phyloP scores from a whole-genome alignment of 1,140 invertebrate genomes.

The Bombus waltoni region DNA sequence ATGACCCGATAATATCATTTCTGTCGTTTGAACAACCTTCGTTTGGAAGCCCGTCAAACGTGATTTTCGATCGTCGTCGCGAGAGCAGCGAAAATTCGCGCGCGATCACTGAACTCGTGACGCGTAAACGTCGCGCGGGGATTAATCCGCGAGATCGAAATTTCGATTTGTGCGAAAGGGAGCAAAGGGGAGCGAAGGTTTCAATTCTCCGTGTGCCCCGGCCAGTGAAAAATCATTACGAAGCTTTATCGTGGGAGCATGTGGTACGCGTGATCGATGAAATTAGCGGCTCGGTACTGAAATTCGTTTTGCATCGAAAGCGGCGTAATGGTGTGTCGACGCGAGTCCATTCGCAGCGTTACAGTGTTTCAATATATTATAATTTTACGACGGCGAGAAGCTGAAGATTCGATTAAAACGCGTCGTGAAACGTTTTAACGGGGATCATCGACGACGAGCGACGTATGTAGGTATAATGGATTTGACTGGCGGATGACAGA shows the following conservation, averaged over 20 bases:
- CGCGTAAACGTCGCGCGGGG: slow-evolving; percentile 14
- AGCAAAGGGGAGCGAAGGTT: not conserved
- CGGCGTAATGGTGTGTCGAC: not conserved
- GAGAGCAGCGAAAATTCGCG: not conserved
- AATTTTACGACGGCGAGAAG: not conserved
- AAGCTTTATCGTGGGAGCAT: not conserved
- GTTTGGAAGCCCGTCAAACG: not conserved
- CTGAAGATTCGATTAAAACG: not conserved
- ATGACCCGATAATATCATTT: not conserved
- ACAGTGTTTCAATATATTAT: slow-evolving; percentile 15
- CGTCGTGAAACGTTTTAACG: not conserved
- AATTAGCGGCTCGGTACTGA: slow-evolving; percentile 6
- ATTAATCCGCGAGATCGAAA: slow-evolving; percentile 25
- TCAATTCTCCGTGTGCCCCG: not conserved
- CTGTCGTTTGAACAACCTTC: not conserved
- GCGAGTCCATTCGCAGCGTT: not conserved
- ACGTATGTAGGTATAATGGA: too few relatives aligned
- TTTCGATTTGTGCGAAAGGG: not conserved
- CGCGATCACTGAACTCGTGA: not conserved
- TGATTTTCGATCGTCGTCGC: not conserved
- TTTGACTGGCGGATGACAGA: not conserved
- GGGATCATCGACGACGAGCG: not conserved
- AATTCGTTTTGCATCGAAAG: slow-evolving; percentile 2
- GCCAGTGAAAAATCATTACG: not conserved
- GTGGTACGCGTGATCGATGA: not conserved